A percentile compares a stretch with the other conserved stretches of the same genome.
phyloP scores from a whole-genome alignment of 2,113 vertebrate species.

The Addax nasomaculatus region DNA sequence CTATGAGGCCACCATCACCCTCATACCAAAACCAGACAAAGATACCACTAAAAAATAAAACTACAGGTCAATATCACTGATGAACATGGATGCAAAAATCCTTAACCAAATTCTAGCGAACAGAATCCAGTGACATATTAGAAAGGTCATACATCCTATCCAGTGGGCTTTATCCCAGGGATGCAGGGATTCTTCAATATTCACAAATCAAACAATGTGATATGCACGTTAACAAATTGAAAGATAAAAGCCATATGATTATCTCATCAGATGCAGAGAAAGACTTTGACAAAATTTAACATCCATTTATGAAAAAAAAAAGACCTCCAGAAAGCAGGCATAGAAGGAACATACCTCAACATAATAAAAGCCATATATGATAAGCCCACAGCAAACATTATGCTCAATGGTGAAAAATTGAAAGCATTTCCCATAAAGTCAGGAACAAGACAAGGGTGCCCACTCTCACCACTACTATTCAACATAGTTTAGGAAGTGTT shows the following conservation, averaged over 20 bases:
- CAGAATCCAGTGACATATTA: not conserved
- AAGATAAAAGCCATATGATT: not conserved
- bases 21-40: not conserved
- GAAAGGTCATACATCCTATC: not conserved
- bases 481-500: not conserved
- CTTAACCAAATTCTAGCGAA: not conserved
- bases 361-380: not conserved
- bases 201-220: not conserved
- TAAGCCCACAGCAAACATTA: not conserved
- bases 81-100: not conserved
- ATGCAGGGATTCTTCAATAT: not conserved
- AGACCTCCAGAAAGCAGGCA: not conserved
- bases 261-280: not conserved
- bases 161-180: not conserved
- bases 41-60: not conserved
- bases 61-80: not conserved
- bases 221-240: fast-evolving
- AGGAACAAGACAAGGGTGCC: not conserved
- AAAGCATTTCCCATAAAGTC: not conserved
- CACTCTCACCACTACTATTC: not conserved
- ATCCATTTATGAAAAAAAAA: not conserved
- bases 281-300: not conserved
- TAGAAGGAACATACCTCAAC: not conserved
- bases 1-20: not conserved
- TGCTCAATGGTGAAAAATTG: not conserved